Percentiles rank a stretch among this genome's conserved stretches.
Evolutionary conservation across 35 echinoderm and acorn worm genomes (phyloP).

Genomic region (Patiria miniata): DNA sequence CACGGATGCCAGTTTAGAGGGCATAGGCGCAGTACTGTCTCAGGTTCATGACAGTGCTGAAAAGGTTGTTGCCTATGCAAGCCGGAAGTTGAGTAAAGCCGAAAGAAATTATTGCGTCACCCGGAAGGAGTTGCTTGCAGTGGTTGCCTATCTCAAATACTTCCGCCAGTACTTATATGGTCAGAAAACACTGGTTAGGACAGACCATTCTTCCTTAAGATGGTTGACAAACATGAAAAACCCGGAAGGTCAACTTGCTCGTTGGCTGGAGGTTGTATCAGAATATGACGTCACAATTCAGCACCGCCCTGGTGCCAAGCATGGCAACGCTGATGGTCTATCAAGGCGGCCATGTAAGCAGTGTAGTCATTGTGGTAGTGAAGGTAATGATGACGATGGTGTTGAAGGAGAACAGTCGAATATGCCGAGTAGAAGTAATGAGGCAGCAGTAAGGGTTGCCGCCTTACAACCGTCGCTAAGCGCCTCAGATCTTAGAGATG

Average conservation of each 20-base stretch:
- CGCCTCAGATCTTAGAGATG: neutral
- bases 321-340: neutral
- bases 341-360: neutral
- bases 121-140: neutral
- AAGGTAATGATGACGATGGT: neutral
- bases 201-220: neutral
- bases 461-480: neutral
- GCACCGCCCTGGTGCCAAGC: too few species aligned
- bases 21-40: neutral
- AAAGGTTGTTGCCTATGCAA: neutral
- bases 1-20: neutral
- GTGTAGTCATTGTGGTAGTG: neutral
- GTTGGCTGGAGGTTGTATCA: neutral
- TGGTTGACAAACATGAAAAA: neutral
- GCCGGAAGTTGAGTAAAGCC: neutral
- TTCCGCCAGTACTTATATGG: neutral
- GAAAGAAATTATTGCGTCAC: neutral
- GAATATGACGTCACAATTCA: too few species aligned
- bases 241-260: neutral
- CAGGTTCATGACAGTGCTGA: too few species aligned
- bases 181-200: neutral
- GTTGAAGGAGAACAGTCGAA: neutral
- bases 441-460: neutral
- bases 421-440: neutral
- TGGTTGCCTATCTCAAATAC: neutral